These are phyloP conservation scores for Prunella strophiata DNA, from an alignment of 2,797 vertebrate species.

Conservation along the genomic window DNA sequence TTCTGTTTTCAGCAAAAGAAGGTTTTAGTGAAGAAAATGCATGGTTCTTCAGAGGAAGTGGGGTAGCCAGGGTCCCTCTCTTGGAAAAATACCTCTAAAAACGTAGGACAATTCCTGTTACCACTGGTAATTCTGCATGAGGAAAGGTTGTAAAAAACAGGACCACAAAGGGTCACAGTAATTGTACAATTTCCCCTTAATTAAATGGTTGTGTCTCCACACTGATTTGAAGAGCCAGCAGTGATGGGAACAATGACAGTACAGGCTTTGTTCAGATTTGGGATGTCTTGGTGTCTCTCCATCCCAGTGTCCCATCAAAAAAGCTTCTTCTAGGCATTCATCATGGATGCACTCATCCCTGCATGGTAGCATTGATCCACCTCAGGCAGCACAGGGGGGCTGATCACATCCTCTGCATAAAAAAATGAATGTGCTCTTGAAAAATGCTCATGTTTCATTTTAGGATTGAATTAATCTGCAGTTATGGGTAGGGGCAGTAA, in stretches of 20 bases:
- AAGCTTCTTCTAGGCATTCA: not conserved
- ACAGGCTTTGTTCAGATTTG: not conserved
- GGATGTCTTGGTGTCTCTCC: not conserved
- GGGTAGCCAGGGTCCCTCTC: not conserved
- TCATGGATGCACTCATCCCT: not conserved
- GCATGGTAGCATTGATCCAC: not conserved
- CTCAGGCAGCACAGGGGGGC: not conserved
- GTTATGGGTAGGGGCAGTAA: not conserved
- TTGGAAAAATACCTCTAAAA: not conserved
- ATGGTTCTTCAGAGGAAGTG: not conserved
- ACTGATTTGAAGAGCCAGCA: not conserved
- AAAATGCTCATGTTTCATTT: not conserved
- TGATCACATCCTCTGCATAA: not conserved
- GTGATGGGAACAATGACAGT: not conserved
- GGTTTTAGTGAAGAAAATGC: not conserved
- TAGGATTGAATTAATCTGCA: not conserved
- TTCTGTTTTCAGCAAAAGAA: not conserved
- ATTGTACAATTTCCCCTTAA: not conserved
- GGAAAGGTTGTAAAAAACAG: not conserved
- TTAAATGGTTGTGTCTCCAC: not conserved
- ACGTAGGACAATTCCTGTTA: not conserved
- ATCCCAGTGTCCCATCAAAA: not conserved
- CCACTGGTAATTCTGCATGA: not conserved
- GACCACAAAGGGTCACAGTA: rapidly evolving
- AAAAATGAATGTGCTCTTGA: not conserved